Conservation (phyloP, 2,888 invertebrate genomes). For the Diarsia rubi region DNA sequence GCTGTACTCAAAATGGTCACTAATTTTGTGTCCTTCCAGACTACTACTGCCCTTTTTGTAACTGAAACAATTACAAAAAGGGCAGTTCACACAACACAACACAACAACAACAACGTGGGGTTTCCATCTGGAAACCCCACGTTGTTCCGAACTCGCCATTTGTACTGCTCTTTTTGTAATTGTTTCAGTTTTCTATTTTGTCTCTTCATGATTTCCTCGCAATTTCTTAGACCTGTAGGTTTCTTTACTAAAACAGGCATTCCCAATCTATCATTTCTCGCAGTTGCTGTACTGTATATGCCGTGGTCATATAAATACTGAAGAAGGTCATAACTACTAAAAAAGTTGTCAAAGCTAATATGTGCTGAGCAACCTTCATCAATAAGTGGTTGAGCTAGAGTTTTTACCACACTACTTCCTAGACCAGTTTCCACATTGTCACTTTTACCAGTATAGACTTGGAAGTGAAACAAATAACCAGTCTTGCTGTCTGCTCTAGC, state of each 20-base stretch:
- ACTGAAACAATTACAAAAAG: too few relatives aligned
- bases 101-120: too few relatives aligned
- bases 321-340: constrained; percentile 31
- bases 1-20: constrained; percentile 15
- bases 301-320: constrained; percentile 35
- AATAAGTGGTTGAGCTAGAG: constrained; percentile 35
- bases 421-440: constrained; percentile 35
- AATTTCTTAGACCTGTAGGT: constrained; percentile 28
- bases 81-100: too few relatives aligned
- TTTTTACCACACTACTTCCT: constrained; percentile 39
- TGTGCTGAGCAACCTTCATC: constrained; percentile 37
- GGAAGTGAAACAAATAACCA: constrained; percentile 40
- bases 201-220: constrained; percentile 11
- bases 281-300: constrained; percentile 29
- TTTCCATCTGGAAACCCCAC: constrained; percentile 9
- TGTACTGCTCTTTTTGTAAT: constrained; percentile 15
- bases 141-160: constrained; percentile 18
- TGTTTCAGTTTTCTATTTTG: constrained; percentile 15
- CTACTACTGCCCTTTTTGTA: too few relatives aligned
- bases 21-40: constrained; percentile 17
- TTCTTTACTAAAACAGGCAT: constrained; percentile 46
- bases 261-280: constrained; percentile 29
- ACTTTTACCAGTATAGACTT: constrained; percentile 47
- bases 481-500: constrained; percentile 33
- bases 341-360: constrained; percentile 47